These are phyloP conservation scores for Lucilia sericata DNA, from an alignment of 1,140 invertebrate species.

Conservation along the genomic window DNA sequence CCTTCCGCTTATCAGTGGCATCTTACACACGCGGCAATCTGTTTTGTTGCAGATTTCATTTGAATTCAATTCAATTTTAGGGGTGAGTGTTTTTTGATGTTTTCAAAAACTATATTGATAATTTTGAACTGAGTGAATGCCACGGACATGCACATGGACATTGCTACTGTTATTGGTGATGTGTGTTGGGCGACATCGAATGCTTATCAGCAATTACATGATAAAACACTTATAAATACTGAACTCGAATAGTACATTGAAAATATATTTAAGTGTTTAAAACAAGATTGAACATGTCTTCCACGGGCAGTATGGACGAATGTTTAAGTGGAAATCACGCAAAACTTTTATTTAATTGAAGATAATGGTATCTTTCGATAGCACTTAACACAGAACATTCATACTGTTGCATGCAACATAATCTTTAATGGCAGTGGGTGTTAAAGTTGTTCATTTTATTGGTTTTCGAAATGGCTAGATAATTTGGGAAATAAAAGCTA, in stretches of 20 bases:
- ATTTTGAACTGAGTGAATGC: not conserved
- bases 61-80: not conserved
- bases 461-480: no score
- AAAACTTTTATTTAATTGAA: slow-evolving; percentile 13
- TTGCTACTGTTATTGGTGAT: no score
- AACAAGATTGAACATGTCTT: slow-evolving; percentile 4
- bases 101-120: not conserved
- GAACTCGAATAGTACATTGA: not conserved
- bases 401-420: not conserved
- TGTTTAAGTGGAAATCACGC: not conserved
- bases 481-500: no score
- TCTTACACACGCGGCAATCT: not conserved
- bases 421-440: no score
- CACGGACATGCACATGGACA: not conserved
- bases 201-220: slow-evolving; percentile 1
- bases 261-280: not conserved
- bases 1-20: slow-evolving; percentile 6
- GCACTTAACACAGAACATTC: not conserved
- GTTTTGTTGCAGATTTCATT: not conserved
- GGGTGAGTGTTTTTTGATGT: not conserved
- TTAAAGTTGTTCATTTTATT: no score
- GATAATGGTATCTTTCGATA: not conserved
- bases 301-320: not conserved
- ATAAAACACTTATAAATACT: slow-evolving; percentile 25
- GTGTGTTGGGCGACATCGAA: not conserved